Evolutionary conservation across 2,888 invertebrate species (phyloP).

Genomic region (Cheilosia variabilis): DNA sequence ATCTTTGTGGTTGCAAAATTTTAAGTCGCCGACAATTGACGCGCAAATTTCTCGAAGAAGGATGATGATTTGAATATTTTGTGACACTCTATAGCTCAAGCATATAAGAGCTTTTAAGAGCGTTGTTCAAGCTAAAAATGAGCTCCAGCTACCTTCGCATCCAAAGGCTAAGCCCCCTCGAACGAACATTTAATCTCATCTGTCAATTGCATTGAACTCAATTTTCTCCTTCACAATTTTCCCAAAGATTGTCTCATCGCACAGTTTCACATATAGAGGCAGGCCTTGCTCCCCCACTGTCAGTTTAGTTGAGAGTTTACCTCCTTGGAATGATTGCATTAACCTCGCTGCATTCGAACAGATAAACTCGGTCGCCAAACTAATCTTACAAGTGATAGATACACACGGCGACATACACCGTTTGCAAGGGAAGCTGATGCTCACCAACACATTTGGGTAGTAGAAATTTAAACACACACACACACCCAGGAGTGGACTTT

Average conservation of each 20-base stretch:
- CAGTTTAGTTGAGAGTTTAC: slow-evolving; percentile 18
- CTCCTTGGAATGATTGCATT: slow-evolving; percentile 56
- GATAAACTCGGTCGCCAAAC: slow-evolving; percentile 47
- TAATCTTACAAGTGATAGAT: slow-evolving; percentile 42
- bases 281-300: neutral
- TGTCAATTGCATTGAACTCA: slow-evolving; percentile 36
- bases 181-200: neutral
- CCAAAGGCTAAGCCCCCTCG: neutral
- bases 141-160: neutral
- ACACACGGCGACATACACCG: slow-evolving; percentile 12
- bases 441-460: neutral
- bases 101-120: neutral
- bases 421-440: neutral
- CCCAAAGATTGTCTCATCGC: slow-evolving; percentile 16
- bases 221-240: slow-evolving; percentile 37
- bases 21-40: too few species aligned
- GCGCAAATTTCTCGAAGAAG: too few species aligned
- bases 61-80: too few species aligned
- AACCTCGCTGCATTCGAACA: slow-evolving; percentile 37
- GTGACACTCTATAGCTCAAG: too few species aligned
- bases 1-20: too few species aligned
- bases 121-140: neutral
- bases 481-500: slow-evolving; percentile 19
- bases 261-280: neutral
- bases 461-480: neutral